Percentiles rank a stretch among this genome's conserved stretches.
Evolutionary conservation across 1,140 invertebrate genomes (phyloP).

Genomic region (Drosophila jambulina): DNA sequence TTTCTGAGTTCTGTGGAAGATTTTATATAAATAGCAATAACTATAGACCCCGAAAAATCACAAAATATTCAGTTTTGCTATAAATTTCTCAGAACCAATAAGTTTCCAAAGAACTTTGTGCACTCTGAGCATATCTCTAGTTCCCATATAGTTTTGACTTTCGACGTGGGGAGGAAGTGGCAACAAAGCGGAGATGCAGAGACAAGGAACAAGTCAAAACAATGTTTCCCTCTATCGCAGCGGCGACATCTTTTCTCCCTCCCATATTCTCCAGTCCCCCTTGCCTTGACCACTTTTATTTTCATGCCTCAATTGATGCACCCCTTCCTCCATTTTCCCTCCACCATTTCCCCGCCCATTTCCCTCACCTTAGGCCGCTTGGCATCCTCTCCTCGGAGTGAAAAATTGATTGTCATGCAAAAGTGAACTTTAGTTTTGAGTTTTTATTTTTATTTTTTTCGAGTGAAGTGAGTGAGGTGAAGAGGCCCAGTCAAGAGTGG

Average conservation of each 20-base stretch:
- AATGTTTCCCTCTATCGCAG: constrained; percentile 32
- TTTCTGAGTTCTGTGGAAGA: neutral
- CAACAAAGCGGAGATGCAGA: constrained; percentile 47
- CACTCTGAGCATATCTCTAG: neutral
- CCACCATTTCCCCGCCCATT: constrained; percentile 12
- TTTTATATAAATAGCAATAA: neutral
- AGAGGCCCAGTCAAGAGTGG: constrained; percentile 62
- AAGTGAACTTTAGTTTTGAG: constrained; percentile 74
- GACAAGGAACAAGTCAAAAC: constrained; percentile 55
- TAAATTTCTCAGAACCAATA: neutral
- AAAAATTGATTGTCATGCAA: constrained; percentile 81
- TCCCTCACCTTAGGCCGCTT: constrained; percentile 3
- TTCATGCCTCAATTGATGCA: constrained; percentile 81
- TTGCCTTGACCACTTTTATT: constrained; percentile 77
- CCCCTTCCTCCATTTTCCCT: constrained; percentile 15
- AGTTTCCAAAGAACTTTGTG: neutral
- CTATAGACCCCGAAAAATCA: neutral
- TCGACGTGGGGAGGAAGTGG: constrained; percentile 35
- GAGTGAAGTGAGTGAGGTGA: constrained; percentile 63
- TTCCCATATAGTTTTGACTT: neutral
- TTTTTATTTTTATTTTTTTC: constrained; percentile 30
- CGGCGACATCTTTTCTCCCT: constrained; percentile 22
- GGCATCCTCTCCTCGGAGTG: constrained; percentile 24
- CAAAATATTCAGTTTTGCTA: neutral
- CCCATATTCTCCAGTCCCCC: neutral